A percentile compares a stretch with the other conserved stretches of the same genome.
Evolutionary conservation across 1,140 invertebrate species (phyloP).

Genomic region (Frieseomelitta varia): DNA sequence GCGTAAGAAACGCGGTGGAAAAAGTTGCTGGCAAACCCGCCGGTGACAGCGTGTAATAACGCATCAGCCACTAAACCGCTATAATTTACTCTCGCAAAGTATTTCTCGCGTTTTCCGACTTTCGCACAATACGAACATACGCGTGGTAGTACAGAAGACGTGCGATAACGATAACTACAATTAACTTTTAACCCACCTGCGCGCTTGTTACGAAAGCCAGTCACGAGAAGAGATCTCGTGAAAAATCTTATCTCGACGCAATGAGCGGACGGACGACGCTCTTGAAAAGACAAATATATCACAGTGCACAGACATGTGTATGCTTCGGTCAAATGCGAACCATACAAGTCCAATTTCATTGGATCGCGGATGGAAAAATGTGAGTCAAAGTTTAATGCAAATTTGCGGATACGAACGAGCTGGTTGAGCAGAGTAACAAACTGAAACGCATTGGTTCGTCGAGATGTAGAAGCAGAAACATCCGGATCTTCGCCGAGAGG

Average conservation of each 20-base stretch:
- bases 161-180: not conserved
- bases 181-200: constrained; percentile 1
- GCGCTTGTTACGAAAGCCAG: not conserved
- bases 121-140: too few relatives aligned
- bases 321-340: not conserved
- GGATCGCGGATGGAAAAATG: not conserved
- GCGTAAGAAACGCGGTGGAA: constrained; percentile 7
- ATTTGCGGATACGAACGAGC: not conserved
- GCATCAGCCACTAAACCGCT: not conserved
- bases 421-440: too few relatives aligned
- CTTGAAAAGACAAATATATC: not conserved
- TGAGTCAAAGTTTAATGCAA: not conserved
- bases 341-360: too few relatives aligned
- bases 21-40: not conserved
- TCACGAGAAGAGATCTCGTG: not conserved
- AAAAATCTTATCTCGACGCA: not conserved
- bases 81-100: constrained; percentile 6
- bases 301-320: not conserved
- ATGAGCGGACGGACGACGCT: not conserved
- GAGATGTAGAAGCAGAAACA: constrained; percentile 14
- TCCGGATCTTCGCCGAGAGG: not conserved
- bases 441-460: not conserved
- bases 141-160: not conserved
- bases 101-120: constrained; percentile 8
- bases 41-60: constrained; percentile 46